Evolutionary conservation across 2,888 invertebrate species (phyloP).

Genomic region (Yponomeuta cagnagella): DNA sequence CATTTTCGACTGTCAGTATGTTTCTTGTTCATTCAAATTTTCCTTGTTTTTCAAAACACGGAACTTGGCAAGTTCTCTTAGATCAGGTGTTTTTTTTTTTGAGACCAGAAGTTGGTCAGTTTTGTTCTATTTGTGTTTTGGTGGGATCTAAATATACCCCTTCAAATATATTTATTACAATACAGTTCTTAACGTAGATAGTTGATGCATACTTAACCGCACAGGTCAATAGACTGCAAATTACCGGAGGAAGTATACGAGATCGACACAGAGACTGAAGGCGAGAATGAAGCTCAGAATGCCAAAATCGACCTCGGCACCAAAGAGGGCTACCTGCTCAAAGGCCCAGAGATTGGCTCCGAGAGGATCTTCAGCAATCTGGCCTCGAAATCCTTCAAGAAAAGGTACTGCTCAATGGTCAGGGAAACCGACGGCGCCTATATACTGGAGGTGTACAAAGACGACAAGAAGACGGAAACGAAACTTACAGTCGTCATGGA

Average conservation of each 20-base stretch:
- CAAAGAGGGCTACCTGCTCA: conserved; percentile 93
- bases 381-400: conserved; percentile 94
- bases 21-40: too few species aligned
- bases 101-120: too few species aligned
- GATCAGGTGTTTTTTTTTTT: too few species aligned
- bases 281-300: conserved; percentile 82
- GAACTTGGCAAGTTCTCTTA: too few species aligned
- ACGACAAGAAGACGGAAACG: conserved; percentile 92
- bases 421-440: conserved; percentile 94
- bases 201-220: neutral
- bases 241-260: conserved; percentile 89
- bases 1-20: too few species aligned
- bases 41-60: too few species aligned
- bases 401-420: conserved; percentile 90
- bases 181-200: too few species aligned
- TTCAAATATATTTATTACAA: too few species aligned
- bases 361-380: conserved; percentile 94
- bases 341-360: conserved; percentile 92
- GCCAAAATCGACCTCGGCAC: conserved; percentile 85
- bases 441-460: conserved; percentile 93
- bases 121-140: too few species aligned
- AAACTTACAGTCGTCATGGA: conserved; percentile 96
- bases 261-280: conserved; percentile 90
- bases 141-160: too few species aligned
- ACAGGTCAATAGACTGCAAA: conserved; percentile 29